Evolutionary conservation across 1,140 invertebrate genomes (phyloP).

Genomic region (Scaptomyza graminum): DNA sequence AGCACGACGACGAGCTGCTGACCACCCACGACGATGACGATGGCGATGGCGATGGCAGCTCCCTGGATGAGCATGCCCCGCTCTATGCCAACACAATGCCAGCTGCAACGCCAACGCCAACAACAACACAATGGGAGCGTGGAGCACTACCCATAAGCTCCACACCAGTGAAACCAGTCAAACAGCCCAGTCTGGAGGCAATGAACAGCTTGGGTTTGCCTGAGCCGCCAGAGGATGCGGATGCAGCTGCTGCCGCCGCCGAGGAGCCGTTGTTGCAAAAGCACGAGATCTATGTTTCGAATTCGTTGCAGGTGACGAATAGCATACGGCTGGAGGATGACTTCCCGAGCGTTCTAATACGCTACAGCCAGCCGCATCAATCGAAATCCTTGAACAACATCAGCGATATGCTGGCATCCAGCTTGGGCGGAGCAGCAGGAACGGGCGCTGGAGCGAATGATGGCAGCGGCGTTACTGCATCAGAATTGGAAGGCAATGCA

Average conservation of each 20-base stretch:
- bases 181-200: constrained; percentile 69
- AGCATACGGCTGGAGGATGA: constrained; percentile 64
- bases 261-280: constrained; percentile 64
- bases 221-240: too few relatives aligned
- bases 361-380: constrained; percentile 69
- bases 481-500: not conserved
- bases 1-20: constrained; percentile 52
- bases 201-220: constrained; percentile 82
- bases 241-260: not conserved
- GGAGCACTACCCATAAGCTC: constrained; percentile 39
- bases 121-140: not conserved
- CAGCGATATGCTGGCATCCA: constrained; percentile 62
- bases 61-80: constrained; percentile 63
- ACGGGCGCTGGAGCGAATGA: not conserved
- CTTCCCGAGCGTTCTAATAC: constrained; percentile 67
- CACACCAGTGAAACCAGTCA: constrained; percentile 65
- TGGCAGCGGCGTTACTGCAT: not conserved
- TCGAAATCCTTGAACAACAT: constrained; percentile 81
- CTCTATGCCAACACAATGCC: constrained; percentile 75
- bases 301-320: constrained; percentile 76
- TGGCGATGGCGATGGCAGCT: constrained; percentile 64
- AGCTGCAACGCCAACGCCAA: constrained; percentile 15
- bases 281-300: constrained; percentile 78
- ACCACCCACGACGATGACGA: constrained; percentile 29
- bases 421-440: not conserved